Evolutionary conservation across 2,113 vertebrate species (phyloP).

Genomic region (Pionites leucogaster): DNA sequence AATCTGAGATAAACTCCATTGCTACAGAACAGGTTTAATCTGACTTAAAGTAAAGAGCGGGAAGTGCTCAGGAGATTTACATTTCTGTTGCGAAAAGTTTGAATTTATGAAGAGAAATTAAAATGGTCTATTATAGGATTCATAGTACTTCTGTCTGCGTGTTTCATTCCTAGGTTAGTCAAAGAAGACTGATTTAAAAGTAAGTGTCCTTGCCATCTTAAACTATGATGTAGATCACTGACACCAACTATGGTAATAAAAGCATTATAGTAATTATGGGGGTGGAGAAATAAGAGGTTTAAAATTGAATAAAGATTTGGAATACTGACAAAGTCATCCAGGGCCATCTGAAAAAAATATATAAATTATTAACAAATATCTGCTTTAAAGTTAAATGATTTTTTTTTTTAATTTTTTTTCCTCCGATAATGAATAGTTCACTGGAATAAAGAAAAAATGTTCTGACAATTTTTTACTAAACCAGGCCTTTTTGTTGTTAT

Average conservation of each 20-base stretch:
- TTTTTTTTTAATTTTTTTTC: background rate
- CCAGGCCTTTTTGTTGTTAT: background rate
- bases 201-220: background rate
- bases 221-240: background rate
- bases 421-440: fast-evolving
- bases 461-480: background rate
- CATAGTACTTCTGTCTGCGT: background rate
- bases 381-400: background rate
- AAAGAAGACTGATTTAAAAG: background rate
- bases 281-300: background rate
- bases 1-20: background rate
- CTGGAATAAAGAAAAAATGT: background rate
- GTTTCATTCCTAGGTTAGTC: background rate
- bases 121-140: background rate
- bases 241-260: background rate
- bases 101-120: background rate
- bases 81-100: background rate
- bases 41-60: background rate
- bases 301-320: background rate
- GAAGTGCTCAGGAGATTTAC: background rate
- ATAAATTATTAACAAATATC: background rate
- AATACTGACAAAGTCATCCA: background rate
- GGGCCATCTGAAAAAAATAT: background rate
- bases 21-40: background rate
- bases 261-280: background rate